These are phyloP conservation scores for Acropternis orthonyx DNA, from an alignment of 2,797 vertebrate species.

Conservation along the genomic window DNA sequence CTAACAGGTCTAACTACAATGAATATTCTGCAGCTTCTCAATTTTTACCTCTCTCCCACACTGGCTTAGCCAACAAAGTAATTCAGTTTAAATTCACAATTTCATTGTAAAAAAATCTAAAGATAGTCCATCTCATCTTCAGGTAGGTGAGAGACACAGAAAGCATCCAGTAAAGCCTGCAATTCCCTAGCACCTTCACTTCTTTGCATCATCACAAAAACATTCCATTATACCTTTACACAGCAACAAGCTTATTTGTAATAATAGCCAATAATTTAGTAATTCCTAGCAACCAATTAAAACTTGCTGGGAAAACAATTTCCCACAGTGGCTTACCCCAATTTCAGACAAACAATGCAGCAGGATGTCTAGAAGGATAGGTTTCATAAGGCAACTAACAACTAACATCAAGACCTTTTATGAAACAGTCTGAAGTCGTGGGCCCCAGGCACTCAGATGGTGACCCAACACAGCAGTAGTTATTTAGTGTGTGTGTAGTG, in stretches of 20 bases:
- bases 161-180: not conserved
- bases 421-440: not conserved
- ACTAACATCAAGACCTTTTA: constrained; percentile 28
- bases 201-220: not conserved
- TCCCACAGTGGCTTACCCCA: not conserved
- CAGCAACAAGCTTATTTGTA: not conserved
- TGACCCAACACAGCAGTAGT: not conserved
- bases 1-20: not conserved
- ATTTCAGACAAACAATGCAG: constrained; percentile 48
- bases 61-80: not conserved
- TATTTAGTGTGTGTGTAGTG: not conserved
- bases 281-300: constrained; percentile 40
- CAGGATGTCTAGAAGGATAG: constrained; percentile 42
- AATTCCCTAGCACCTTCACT: not conserved
- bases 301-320: constrained; percentile 36
- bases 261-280: not conserved
- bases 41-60: not conserved
- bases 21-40: not conserved
- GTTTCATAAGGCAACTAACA: constrained; percentile 38
- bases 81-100: not conserved
- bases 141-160: not conserved
- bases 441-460: not conserved
- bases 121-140: not conserved
- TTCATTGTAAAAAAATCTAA: not conserved
- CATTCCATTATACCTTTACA: not conserved